Base-by-base conservation (phyloP, 64 coral and sea anemone genomes). In the Montipora cactus region DNA sequence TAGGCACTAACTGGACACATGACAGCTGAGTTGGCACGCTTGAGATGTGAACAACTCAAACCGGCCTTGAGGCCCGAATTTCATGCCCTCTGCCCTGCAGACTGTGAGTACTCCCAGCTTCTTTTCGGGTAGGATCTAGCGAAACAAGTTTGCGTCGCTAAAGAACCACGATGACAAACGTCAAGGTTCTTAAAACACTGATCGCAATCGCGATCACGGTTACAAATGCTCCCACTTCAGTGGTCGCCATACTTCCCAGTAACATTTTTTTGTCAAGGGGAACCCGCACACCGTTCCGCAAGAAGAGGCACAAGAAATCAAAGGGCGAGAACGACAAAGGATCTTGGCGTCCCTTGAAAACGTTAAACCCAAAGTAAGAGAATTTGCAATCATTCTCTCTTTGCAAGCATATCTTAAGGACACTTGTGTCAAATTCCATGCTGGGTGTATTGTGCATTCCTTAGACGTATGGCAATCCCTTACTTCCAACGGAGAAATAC, bases 21-120 rank as follows among this genome's bases (percentile, higher is more conserved):
- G 4, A 21, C 70, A 23, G 25, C n/a, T 37, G 87, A 89, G 10
- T 45, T 89, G 12, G 66, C 74, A 3, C 16, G 11, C 37, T 58
- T 89, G 52, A 9, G 87, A 51, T 6, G 74, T 51, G 87, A 89
- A 66, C 87, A 89, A 75, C 22, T 89, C 4, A 89, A 89, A 67
- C 87, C 70, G n/a, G 19, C 70, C 70, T 49, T 79, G 5, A 79
- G 50, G 51, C 51, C 77, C 1, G 77, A 79, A 14, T 79, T 49
- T 47, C 77, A 79, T 79, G 46, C 45, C 45, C 47, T 75, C 7
- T 88, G 45, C 5, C 22, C 25, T n/a, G 82, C 44, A 70, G 51
- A 19, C 8, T 18, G 6, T 14, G 37, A n/a, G 10, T 6, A 11
- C 4, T 12, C 44, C 19, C 46, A 10, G 5, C n/a, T 15, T 47